Conservation (phyloP, 2,888 invertebrate species). For the Lampropteryx suffumata region DNA sequence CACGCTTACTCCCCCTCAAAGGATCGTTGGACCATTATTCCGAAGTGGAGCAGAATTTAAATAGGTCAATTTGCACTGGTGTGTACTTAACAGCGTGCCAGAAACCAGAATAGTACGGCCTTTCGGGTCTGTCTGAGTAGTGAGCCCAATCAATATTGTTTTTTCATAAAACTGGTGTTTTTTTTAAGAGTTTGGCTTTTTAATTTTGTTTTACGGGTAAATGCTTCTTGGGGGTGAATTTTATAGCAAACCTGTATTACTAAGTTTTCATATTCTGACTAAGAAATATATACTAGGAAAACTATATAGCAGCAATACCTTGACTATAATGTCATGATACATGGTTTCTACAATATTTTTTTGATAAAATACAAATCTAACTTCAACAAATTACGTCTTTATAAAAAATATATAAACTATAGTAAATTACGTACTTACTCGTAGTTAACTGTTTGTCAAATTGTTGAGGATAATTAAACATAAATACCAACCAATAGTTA, state of each 20-base stretch:
- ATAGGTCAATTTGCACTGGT: slow-evolving; percentile 1
- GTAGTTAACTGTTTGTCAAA: no score
- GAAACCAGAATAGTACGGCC: neutral
- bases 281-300: neutral
- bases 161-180: neutral
- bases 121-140: neutral
- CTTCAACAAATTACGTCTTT: no score
- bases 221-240: neutral
- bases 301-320: no score
- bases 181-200: neutral
- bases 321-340: no score
- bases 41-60: slow-evolving; percentile 1
- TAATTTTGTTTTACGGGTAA: slow-evolving; percentile 1
- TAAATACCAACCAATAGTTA: neutral
- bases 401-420: no score
- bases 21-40: slow-evolving; percentile 6
- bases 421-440: no score
- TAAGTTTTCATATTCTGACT: no score
- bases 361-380: no score
- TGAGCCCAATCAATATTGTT: slow-evolving; percentile 2
- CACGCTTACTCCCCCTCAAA: slow-evolving; percentile 2
- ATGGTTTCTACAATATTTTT: no score
- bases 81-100: neutral
- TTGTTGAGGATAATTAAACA: neutral
- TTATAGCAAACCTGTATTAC: no score